Percentiles rank a stretch among this genome's conserved stretches.
Conservation (phyloP, 2,888 invertebrate genomes). For the Plusia festucae region DNA sequence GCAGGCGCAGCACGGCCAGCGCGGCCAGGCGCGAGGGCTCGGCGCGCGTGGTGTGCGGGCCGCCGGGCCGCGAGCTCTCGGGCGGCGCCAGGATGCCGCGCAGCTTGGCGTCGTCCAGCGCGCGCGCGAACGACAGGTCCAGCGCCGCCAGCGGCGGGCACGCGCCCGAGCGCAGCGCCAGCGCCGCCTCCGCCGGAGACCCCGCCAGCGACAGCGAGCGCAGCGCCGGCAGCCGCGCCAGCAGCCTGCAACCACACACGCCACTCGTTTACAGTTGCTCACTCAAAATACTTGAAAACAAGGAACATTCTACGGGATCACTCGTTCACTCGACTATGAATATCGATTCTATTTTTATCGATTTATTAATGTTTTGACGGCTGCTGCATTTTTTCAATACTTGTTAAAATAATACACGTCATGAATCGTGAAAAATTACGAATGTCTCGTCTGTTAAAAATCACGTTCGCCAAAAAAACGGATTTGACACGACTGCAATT, state of each 20-base stretch:
- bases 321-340: too few relatives aligned
- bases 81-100: conserved; percentile 96
- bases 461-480: too few relatives aligned
- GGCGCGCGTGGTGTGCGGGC: conserved; percentile 79
- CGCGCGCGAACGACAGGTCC: conserved; percentile 96
- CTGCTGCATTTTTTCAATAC: too few relatives aligned
- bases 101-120: conserved; percentile 95
- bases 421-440: too few relatives aligned
- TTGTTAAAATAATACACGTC: too few relatives aligned
- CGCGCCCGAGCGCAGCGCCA: conserved; percentile 94
- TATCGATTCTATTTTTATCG: too few relatives aligned
- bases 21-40: conserved; percentile 91
- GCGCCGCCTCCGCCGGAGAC: conserved; percentile 93
- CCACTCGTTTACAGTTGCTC: not conserved
- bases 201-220: conserved; percentile 94
- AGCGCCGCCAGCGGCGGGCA: conserved; percentile 94
- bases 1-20: conserved; percentile 92
- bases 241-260: conserved; percentile 82
- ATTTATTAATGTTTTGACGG: too few relatives aligned
- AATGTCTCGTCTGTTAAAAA: too few relatives aligned
- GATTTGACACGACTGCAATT: too few relatives aligned
- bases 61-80: conserved; percentile 93
- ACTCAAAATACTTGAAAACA: too few relatives aligned
- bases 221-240: conserved; percentile 95
- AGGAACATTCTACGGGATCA: too few relatives aligned